Evolutionary conservation across 2,113 vertebrate species (phyloP), one percentile per base, ranked within the genome.

Genomic region (Falco punctatus): DNA sequence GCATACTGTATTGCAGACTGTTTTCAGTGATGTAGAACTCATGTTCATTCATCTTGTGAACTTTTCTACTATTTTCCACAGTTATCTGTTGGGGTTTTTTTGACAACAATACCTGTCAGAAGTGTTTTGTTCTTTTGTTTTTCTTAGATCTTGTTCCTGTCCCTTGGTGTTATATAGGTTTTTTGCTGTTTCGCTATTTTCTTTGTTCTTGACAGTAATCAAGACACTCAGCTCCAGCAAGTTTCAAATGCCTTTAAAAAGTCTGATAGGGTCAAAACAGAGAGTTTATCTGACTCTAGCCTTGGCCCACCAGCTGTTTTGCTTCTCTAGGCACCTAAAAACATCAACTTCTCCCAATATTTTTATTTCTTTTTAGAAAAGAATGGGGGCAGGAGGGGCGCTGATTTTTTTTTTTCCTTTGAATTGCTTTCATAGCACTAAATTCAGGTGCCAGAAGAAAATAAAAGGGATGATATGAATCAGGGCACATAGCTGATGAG

Each of bases 51-150:
- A 65, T 86, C 85, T 74, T 4, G 2, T 61, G 33, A 55, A 44
- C 40, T 82, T 86, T 75, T 83, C 40, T 88, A 22, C 33, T 85
- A 15, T 72, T 94, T 93, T 88, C 54, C 46, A 62, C 35, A 57
- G 49, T 51, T 95, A 44, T 42, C 48, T 77, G 15, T 38, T 38
- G 38, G 38, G 38, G 38, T 5, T 80, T 69, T 44, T 80, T 11
- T 33, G 71, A 83, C 40, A 91, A 7, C 23, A 91, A 86, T 69
- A 73, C 35, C 23, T 86, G 83, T 86, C 80, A 94, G 75, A 80
- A 80, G 57, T 35, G 7, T 69, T 96, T 86, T 92, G 27, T 44
- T 86, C 35, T 77, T 96, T 81, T 92, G 52, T 83, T 92, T 95
- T 30, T 86, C 75, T 91, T 83, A 62, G 28, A 80, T 77, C 80